Evolutionary conservation across 2,113 vertebrate genomes (phyloP).

Genomic region (Tychaedon coryphoeus): DNA sequence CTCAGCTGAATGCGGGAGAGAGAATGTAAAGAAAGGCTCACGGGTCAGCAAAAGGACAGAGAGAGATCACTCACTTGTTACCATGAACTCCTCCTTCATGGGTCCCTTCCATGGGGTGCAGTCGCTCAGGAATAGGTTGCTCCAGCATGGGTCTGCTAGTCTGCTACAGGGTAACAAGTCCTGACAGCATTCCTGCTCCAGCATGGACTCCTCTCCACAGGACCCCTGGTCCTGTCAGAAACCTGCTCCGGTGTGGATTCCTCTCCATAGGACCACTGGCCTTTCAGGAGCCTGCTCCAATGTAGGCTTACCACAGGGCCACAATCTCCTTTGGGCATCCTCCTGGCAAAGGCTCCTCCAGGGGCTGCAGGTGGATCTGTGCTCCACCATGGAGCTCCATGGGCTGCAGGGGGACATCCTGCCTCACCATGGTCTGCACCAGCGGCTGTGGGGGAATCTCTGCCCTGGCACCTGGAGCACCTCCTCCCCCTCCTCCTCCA

Average conservation of each 20-base stretch:
- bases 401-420: not conserved
- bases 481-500: not conserved
- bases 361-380: not conserved
- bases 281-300: not conserved
- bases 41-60: not conserved
- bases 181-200: not conserved
- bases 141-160: not conserved
- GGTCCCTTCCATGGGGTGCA: not conserved
- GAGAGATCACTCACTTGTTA: not conserved
- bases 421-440: not conserved
- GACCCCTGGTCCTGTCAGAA: not conserved
- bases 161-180: too few species aligned
- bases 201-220: rapidly evolving
- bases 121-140: not conserved
- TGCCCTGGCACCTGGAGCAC: not conserved
- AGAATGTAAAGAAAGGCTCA: not conserved
- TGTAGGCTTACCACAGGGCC: not conserved
- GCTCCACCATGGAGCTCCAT: not conserved
- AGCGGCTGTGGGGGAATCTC: not conserved
- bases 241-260: rapidly evolving
- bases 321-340: not conserved
- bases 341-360: not conserved
- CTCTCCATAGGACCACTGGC: not conserved
- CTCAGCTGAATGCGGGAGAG: not conserved
- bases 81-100: rapidly evolving